Evolutionary conservation across 2,888 invertebrate genomes (phyloP).

Genomic region (Drosophila meridiana): DNA sequence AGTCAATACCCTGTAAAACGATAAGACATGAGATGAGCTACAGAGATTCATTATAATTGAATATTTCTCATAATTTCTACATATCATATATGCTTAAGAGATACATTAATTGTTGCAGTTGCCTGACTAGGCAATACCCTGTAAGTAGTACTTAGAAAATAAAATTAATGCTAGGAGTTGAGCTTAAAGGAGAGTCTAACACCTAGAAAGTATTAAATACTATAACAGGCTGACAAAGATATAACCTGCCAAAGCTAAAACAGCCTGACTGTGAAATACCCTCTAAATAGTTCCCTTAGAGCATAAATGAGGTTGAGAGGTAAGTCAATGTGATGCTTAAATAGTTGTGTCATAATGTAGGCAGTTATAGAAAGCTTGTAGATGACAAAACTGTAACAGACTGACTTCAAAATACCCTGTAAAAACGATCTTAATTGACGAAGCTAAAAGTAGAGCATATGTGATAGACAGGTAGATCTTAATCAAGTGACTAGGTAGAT

Average conservation of each 20-base stretch:
- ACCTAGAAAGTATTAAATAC: too few relatives aligned
- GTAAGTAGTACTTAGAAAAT: background rate
- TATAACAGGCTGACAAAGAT: too few relatives aligned
- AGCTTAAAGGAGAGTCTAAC: too few relatives aligned
- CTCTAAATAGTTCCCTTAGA: background rate
- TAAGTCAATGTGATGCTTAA: background rate
- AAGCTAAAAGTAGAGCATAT: background rate
- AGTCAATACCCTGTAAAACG: background rate
- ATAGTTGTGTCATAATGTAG: background rate
- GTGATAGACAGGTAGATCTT: background rate
- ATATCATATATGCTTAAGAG: too few relatives aligned
- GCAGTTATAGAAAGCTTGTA: background rate
- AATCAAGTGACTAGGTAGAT: too few relatives aligned
- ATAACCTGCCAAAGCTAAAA: too few relatives aligned
- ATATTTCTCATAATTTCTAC: too few relatives aligned
- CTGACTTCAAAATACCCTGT: background rate
- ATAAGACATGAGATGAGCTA: too few relatives aligned
- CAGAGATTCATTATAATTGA: too few relatives aligned
- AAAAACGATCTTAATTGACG: background rate
- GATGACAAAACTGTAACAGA: background rate
- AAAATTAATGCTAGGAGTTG: too few relatives aligned
- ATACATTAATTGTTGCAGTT: too few relatives aligned
- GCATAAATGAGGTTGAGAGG: background rate
- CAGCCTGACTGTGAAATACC: background rate
- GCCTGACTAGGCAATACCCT: background rate